Conservation (phyloP, 1,140 invertebrate species). For the Phymastichus coffea region DNA sequence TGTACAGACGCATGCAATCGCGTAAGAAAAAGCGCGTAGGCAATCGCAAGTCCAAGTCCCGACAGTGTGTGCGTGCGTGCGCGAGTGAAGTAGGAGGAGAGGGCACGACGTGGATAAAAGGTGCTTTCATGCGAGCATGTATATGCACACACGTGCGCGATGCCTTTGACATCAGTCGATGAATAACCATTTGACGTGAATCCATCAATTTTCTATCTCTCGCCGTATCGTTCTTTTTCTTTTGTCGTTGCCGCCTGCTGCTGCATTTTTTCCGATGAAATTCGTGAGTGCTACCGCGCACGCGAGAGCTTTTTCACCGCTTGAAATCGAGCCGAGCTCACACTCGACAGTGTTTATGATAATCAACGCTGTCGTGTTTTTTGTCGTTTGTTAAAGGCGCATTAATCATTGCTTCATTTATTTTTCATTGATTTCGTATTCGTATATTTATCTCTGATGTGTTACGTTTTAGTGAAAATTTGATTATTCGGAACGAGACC, state of each 20-base stretch:
- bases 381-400: no score
- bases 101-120: conserved; percentile 24
- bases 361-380: no score
- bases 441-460: no score
- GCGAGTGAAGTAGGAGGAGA: conserved; percentile 5
- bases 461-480: no score
- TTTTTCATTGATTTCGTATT: no score
- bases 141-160: not conserved
- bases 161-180: conserved; percentile 18
- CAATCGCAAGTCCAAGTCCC: conserved; percentile 2
- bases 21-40: not conserved
- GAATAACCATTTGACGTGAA: conserved; percentile 23
- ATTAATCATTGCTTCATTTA: no score
- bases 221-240: not conserved
- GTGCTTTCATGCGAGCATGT: conserved; percentile 16
- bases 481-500: no score
- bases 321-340: no score
- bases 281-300: not conserved
- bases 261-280: not conserved
- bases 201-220: conserved; percentile 16
- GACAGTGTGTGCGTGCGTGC: not conserved
- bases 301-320: not conserved
- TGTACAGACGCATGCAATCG: not conserved
- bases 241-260: no score
- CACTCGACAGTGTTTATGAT: no score